Base-by-base conservation (phyloP, 2,113 vertebrate genomes). In the Callionymus lyra region DNA sequence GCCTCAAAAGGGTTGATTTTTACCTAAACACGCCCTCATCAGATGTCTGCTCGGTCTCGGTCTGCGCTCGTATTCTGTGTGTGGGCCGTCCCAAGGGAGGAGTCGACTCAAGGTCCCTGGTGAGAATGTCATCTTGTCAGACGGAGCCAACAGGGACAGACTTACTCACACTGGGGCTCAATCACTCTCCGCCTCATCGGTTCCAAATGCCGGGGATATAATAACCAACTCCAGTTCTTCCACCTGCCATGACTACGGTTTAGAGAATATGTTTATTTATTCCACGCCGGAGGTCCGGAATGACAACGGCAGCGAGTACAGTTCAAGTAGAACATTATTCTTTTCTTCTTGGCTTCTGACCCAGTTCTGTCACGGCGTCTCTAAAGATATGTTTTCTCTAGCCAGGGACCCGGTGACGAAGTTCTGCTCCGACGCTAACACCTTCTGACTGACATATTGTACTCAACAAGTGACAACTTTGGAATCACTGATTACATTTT, bases 41-140 rank as follows among this genome's bases (percentile, higher is more conserved):
- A 27, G 21, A 27, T 5, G 21, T n/a, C n/a, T 27, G 21, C 21
- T 27, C 4, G n/a, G n/a, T n/a, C 8, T 27, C 8, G 4, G 21
- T 27, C 21, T 27, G 21, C 21, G 21, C 21, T 27, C 8, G 21
- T 27, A 27, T 27, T 27, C 51, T 41, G 55, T 59, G 58, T 50
- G 47, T 35, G 37, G 63, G 50, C 47, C 54, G 60, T 73, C 75
- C 73, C 56, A 39, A 44, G 73, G 73, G 80, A 79, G 47, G 60
- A 50, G 53, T 53, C 35, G 47, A 56, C 66, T 72, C 60, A 62
- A 53, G 44, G 61, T 76, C 75, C 71, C 80, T 51, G 60, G 65
- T 73, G 80, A 74, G 75, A 63, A 59, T 76, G 65, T 77, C 73
- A 76, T 80, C 65, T 61, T 63, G 47, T 79, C 53, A 60, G 68